Percentiles rank a stretch among this genome's conserved stretches.
phyloP scores from a whole-genome alignment of 2,113 vertebrate species.

The Saccopteryx leptura region DNA sequence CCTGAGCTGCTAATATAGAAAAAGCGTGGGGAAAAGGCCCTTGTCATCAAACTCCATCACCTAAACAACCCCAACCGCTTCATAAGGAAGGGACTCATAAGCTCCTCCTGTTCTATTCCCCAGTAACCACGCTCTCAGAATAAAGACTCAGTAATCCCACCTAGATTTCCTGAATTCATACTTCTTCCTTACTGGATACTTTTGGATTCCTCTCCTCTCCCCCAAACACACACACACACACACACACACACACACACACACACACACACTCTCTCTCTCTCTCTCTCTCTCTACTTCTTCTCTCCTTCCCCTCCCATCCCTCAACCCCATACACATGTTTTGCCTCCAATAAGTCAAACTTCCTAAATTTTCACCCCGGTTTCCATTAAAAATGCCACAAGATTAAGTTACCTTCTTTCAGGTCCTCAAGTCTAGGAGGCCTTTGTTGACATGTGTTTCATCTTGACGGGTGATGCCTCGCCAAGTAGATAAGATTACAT shows the following conservation, averaged over 20 bases:
- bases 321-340: neutral
- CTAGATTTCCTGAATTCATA: slow-evolving; percentile 39
- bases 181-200: neutral
- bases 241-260: neutral
- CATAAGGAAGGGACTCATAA: slow-evolving; percentile 33
- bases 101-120: neutral
- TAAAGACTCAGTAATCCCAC: neutral
- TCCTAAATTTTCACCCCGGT: slow-evolving; percentile 27
- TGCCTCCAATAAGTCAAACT: slow-evolving; percentile 38
- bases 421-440: slow-evolving; percentile 37
- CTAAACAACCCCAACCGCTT: slow-evolving; percentile 12
- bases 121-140: neutral
- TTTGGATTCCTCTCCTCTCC: neutral
- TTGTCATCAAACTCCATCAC: slow-evolving; percentile 50
- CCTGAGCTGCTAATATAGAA: slow-evolving; percentile 41
- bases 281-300: neutral
- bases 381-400: slow-evolving; percentile 62
- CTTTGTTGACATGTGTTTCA: slow-evolving; percentile 56
- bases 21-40: neutral
- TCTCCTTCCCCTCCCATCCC: neutral
- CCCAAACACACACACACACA: neutral
- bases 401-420: neutral
- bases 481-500: slow-evolving; percentile 65
- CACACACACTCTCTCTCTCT: neutral
- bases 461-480: slow-evolving; percentile 39